A percentile compares a stretch with the other conserved stretches of the same genome.
These are phyloP conservation scores for Taenaris catops DNA, from an alignment of 2,888 invertebrate genomes.

Conservation along the genomic window DNA sequence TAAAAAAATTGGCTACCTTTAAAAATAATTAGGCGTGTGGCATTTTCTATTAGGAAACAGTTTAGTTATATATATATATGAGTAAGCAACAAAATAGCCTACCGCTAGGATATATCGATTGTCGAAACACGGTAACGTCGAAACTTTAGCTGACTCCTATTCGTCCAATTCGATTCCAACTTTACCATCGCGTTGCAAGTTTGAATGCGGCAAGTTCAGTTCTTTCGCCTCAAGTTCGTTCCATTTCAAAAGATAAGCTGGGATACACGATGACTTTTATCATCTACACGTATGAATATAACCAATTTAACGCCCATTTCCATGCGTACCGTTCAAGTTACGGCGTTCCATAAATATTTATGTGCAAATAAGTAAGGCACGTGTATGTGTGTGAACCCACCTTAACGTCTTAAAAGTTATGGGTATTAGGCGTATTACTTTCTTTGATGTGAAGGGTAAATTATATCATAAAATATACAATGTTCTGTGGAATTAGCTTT, in stretches of 20 bases:
- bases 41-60: no score
- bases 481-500: no score
- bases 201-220: conserved; percentile 13
- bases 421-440: not conserved
- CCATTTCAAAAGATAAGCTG: conserved; percentile 11
- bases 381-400: conserved; percentile 10
- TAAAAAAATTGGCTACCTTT: no score
- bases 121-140: conserved; percentile 16
- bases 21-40: no score
- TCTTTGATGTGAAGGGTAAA: conserved; percentile 5
- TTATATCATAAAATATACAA: no score
- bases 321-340: conserved; percentile 35
- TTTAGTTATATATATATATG: no score
- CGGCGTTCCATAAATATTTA: conserved; percentile 44
- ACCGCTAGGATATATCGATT: conserved; percentile 14
- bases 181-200: conserved; percentile 11
- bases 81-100: conserved; percentile 3
- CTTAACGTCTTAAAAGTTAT: conserved; percentile 15
- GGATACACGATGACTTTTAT: conserved; percentile 15
- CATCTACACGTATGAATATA: conserved; percentile 43
- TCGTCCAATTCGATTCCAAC: conserved; percentile 23
- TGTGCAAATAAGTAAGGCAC: conserved; percentile 23
- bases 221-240: conserved; percentile 13
- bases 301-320: conserved; percentile 32
- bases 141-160: conserved; percentile 20